phyloP scores from a whole-genome alignment of 2,888 invertebrate species.

The Coremacera marginata region DNA sequence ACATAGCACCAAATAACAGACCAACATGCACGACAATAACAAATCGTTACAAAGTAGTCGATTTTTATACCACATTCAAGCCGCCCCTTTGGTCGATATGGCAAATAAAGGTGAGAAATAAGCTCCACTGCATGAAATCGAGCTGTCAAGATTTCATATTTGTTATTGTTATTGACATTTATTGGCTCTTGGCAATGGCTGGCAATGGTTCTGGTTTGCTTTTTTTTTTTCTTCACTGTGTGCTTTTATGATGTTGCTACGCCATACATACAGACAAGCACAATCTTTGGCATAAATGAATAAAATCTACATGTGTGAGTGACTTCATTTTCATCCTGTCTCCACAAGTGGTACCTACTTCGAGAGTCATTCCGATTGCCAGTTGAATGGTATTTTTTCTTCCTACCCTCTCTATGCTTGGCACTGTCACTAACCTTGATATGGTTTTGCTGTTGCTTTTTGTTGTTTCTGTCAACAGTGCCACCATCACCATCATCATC shows the following conservation, averaged over 20 bases:
- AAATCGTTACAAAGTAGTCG: too few species aligned
- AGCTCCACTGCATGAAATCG: not conserved
- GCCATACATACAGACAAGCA: not conserved
- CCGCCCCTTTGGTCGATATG: too few species aligned
- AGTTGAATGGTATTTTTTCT: constrained; percentile 1
- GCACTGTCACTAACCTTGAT: too few species aligned
- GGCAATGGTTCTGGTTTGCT: not conserved
- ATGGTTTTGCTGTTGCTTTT: not conserved
- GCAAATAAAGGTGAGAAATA: constrained; percentile 2
- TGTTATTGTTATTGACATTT: constrained; percentile 24
- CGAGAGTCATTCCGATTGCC: constrained; percentile 13
- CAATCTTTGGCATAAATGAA: constrained; percentile 51
- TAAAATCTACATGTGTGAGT: constrained; percentile 50
- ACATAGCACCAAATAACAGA: too few species aligned
- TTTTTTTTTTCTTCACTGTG: not conserved
- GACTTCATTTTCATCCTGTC: not conserved
- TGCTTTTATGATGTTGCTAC: not conserved
- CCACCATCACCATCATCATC: not conserved
- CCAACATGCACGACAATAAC: too few species aligned
- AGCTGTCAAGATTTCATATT: constrained; percentile 18
- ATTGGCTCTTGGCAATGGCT: not conserved
- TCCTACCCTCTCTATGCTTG: too few species aligned
- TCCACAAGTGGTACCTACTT: constrained; percentile 15
- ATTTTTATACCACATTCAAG: too few species aligned
- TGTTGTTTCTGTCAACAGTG: not conserved